Percentiles rank a stretch among this genome's conserved stretches.
Conservation (phyloP, 2,113 vertebrate species). For the Cranoglanis bouderius region DNA sequence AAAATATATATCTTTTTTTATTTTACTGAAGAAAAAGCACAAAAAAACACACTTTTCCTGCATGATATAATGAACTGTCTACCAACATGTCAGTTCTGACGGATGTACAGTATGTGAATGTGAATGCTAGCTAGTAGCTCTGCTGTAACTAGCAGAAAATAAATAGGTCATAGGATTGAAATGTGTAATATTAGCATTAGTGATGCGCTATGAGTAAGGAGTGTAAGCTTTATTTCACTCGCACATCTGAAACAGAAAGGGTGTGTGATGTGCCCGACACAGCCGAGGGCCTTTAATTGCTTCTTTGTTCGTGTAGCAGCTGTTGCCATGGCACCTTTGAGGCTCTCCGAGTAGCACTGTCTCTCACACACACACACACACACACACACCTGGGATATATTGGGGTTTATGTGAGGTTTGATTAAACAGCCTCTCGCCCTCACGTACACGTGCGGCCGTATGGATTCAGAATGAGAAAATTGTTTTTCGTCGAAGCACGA, state of each 20-base stretch:
- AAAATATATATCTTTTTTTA: no score
- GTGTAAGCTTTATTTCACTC: background rate
- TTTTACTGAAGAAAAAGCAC: background rate
- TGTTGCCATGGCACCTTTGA: slow-evolving; percentile 49
- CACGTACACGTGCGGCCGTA: background rate
- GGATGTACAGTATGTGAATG: no score
- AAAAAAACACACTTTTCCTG: background rate
- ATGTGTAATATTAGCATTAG: slow-evolving; percentile 4
- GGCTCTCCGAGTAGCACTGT: slow-evolving; percentile 3
- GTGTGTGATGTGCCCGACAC: slow-evolving; percentile 40
- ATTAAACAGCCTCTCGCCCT: slow-evolving; percentile 5
- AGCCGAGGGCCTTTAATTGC: slow-evolving; percentile 50
- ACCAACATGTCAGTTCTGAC: background rate
- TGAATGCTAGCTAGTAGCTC: no score
- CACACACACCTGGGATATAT: slow-evolving; percentile 22
- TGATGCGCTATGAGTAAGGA: background rate
- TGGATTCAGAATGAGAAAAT: slow-evolving; percentile 30
- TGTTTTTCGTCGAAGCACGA: slow-evolving; percentile 7
- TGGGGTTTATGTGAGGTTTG: slow-evolving; percentile 27
- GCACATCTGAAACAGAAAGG: slow-evolving; percentile 16
- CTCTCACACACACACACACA: no score
- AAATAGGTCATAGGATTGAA: background rate
- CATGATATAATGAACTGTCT: no score
- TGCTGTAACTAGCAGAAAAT: no score
- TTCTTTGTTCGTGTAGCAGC: slow-evolving; percentile 48